phyloP scores from a whole-genome alignment of 2,113 vertebrate species.

The Psittacus erithacus region DNA sequence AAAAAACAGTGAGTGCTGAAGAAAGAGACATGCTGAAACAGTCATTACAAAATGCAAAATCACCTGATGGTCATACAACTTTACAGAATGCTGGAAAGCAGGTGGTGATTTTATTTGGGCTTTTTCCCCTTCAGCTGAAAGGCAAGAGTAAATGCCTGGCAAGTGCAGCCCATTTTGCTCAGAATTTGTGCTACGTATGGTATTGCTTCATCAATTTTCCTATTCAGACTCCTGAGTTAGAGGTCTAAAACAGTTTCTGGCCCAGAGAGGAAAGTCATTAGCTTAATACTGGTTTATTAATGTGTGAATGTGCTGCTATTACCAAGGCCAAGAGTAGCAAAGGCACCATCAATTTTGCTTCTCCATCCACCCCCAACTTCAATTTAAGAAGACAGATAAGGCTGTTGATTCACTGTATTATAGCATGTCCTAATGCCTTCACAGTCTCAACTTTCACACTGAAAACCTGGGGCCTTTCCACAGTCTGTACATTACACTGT shows the following conservation, averaged over 20 bases:
- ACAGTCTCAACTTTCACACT: not conserved
- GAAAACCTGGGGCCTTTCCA: not conserved
- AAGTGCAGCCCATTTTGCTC: not conserved
- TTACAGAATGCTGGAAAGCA: not conserved
- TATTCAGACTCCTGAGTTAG: not conserved
- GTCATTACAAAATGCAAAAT: not conserved
- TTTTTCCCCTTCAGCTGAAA: not conserved
- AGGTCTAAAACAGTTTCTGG: not conserved
- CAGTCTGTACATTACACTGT: too few species aligned
- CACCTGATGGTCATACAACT: not conserved
- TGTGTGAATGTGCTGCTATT: not conserved
- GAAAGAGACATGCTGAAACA: not conserved
- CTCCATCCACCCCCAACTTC: not conserved
- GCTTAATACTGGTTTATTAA: not conserved
- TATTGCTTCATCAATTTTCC: not conserved
- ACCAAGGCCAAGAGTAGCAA: not conserved
- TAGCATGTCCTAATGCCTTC: not conserved
- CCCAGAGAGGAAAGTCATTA: not conserved
- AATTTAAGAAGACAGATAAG: not conserved
- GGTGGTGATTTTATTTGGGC: fast-evolving
- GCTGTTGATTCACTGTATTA: not conserved
- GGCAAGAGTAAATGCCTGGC: not conserved
- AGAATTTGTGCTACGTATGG: not conserved
- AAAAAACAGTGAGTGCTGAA: not conserved
- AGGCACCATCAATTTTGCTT: not conserved